Percentiles rank a stretch among this genome's conserved stretches.
Evolutionary conservation across 1,140 invertebrate species (phyloP).

Genomic region (Archivesica marissinica): DNA sequence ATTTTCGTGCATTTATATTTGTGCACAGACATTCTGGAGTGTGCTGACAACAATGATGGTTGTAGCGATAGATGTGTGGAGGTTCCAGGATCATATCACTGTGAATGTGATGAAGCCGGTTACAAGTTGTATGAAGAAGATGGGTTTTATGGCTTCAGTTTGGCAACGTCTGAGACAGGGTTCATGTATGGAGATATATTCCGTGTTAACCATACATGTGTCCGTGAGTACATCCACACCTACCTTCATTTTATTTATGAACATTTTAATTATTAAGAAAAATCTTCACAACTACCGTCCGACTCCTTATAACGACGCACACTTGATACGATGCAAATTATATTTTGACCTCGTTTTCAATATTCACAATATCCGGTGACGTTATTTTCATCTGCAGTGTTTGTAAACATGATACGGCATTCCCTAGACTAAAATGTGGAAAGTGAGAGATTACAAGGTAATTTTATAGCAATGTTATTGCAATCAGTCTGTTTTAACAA

Average conservation of each 20-base stretch:
- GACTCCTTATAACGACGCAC: no score
- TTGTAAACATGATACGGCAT: no score
- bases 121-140: slow-evolving; percentile 95
- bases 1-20: slow-evolving; percentile 24
- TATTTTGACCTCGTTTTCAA: no score
- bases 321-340: no score
- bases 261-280: no score
- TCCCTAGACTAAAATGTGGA: no score
- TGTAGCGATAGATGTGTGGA: slow-evolving; percentile 39
- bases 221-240: slow-evolving; percentile 84
- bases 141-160: slow-evolving; percentile 93
- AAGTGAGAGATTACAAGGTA: no score
- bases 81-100: slow-evolving; percentile 86
- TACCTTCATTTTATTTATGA: not conserved
- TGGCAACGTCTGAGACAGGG: slow-evolving; percentile 93
- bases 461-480: no score
- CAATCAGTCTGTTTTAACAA: no score
- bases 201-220: slow-evolving; percentile 97
- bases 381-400: no score
- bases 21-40: slow-evolving; percentile 63
- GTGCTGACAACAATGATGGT: slow-evolving; percentile 48
- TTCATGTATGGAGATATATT: slow-evolving; percentile 94
- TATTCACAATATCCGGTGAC: no score
- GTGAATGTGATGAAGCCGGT: slow-evolving; percentile 91
- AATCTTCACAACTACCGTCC: no score